phyloP scores from a whole-genome alignment of 1,140 invertebrate species.

The Fopius arisanus region DNA sequence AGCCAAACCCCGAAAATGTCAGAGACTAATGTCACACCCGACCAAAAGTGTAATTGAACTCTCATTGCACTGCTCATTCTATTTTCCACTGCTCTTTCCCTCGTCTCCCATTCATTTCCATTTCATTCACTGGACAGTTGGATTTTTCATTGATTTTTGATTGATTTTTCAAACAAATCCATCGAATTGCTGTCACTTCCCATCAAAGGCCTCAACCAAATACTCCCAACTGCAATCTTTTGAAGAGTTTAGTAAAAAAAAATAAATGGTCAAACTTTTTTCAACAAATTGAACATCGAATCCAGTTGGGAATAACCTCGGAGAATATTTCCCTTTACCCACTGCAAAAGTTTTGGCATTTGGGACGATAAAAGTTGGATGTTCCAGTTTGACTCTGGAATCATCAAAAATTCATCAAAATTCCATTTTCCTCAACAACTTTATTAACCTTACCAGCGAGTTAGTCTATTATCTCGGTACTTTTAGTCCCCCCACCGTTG shows the following conservation, averaged over 20 bases:
- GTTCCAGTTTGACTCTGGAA: background rate
- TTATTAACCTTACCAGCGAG: background rate
- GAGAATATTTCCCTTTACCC: background rate
- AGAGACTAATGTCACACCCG: background rate
- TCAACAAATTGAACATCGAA: background rate
- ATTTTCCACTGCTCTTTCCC: background rate
- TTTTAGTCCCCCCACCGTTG: background rate
- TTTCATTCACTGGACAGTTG: background rate
- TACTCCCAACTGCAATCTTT: too few relatives aligned
- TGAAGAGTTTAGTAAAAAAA: too few relatives aligned
- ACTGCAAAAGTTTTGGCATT: background rate
- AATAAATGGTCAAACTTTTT: background rate
- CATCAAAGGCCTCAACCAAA: too few relatives aligned
- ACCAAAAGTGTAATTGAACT: background rate
- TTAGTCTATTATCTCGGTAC: background rate
- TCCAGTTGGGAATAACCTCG: background rate
- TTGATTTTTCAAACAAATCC: too few relatives aligned
- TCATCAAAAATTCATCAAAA: background rate
- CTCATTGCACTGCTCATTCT: background rate
- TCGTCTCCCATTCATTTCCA: background rate
- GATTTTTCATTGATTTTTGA: background rate
- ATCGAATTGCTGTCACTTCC: too few relatives aligned
- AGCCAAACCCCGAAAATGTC: background rate
- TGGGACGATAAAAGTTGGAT: background rate
- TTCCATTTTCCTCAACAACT: background rate